A percentile compares a stretch with the other conserved stretches of the same genome.
phyloP scores from a whole-genome alignment of 2,888 invertebrate species.

The Acanthococcus lagerstroemiae region DNA sequence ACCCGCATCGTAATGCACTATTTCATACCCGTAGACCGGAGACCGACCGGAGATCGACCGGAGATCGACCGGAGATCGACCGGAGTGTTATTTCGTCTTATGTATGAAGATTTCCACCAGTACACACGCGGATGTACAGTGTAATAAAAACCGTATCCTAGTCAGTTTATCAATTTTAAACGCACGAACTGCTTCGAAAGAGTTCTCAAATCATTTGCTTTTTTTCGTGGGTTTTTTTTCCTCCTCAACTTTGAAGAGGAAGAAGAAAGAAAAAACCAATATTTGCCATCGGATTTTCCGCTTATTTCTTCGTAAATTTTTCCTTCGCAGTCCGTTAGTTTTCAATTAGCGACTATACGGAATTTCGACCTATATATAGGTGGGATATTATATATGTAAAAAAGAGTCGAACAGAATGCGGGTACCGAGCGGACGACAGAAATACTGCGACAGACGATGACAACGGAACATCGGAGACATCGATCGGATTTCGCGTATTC shows the following conservation, averaged over 20 bases:
- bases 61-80: too few relatives aligned
- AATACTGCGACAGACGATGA: too few relatives aligned
- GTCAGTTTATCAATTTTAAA: background rate
- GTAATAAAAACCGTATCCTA: background rate
- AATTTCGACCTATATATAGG: background rate
- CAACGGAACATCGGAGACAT: too few relatives aligned
- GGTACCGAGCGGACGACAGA: too few relatives aligned
- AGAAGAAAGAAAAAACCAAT: too few relatives aligned
- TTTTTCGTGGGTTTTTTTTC: background rate
- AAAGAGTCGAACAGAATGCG: too few relatives aligned
- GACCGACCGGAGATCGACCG: too few relatives aligned
- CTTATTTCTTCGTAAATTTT: background rate
- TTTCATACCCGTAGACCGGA: too few relatives aligned
- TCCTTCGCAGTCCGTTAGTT: background rate
- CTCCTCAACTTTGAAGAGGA: background rate
- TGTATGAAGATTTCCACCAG: background rate
- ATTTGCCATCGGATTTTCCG: background rate
- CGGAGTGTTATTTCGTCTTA: background rate
- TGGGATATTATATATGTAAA: too few relatives aligned
- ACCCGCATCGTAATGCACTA: background rate
- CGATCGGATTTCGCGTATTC: too few relatives aligned
- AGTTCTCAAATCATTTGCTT: background rate
- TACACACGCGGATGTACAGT: too few relatives aligned
- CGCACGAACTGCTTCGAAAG: background rate
- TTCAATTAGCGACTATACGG: background rate